Base-by-base conservation (phyloP, 2,888 invertebrate genomes). In the Thalpophila matura region DNA sequence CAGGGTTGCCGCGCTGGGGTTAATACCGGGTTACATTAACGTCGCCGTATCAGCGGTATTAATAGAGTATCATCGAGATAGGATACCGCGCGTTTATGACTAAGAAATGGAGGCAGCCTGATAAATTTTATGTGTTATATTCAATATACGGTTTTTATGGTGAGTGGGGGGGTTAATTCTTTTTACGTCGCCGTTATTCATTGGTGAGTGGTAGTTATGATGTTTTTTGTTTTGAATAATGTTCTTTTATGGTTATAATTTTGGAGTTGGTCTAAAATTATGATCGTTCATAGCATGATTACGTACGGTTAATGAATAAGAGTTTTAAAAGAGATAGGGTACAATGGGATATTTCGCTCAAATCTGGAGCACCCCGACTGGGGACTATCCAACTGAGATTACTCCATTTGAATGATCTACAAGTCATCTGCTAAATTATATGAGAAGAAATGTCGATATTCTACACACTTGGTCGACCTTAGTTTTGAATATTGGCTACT, bases 51-150 rank as follows among this genome's bases (percentile, higher is more conserved):
- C 91, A 84, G 88, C 80, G 78, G 85, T 89, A 92, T 93, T 93
- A 93, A 93, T 92, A 90, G 89, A 87, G 84, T 87, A 91, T 93
- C 90, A 93, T 90, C 88, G 89, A 86, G 91, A 93, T 92, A 91
- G 65, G 64, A 64, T 49, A 18, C 69, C 49, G 56, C 51, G 68
- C 75, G 75, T 81, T 86, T 87, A 88, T 79, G 84, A 79, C 62
- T 81, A 78, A 82, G 82, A 70, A 72, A 66, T 65, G 77, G 60
- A 67, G 66, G 61, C 33, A n/a, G 53, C 35, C 56, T 79, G 82
- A 83, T 84, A 82, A 76, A 82, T 81, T 83, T 83, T 78, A 79
- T 79, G 74, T 55, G 51, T 59, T 49, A 81, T 81, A 79, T 80
- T 77, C 80, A 80, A 79, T 80, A 59, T 74, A 81, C 81, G 68